Evolutionary conservation across 2,113 vertebrate genomes (phyloP), one percentile per base, ranked within the genome.

Genomic region (Colinus virginianus): DNA sequence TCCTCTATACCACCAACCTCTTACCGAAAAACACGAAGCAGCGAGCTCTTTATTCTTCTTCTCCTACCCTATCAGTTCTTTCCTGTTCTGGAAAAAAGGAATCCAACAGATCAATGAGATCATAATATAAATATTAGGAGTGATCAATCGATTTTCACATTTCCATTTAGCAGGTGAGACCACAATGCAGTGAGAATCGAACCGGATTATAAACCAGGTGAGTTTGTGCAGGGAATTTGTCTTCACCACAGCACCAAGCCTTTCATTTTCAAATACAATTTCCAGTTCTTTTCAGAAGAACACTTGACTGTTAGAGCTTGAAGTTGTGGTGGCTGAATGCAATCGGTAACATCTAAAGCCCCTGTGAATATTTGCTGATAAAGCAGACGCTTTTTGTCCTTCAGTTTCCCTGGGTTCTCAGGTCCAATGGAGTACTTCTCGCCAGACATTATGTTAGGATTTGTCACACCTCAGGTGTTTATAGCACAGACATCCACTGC

Each of bases 391-490:
- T 21, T 25, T 63, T 45, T 84, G 32, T 88, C 61, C 64, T 78
- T 88, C 78, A 46, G 61, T 51, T 75, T 84, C 66, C 48, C 46
- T 4, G 28, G 67, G 51, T 38, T 66, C 46, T 63, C 59, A 34
- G 61, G 34, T 34, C 46, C 46, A 84, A 84, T 66, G 59, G 83
- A 90, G n/a, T 36, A 78, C 61, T 72, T 90, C 63, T 82, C 7
- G 53, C 68, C 71, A 56, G 30, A 34, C 34, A 55, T 8, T 11
- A 15, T 16, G 40, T 53, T 46, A 75, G 58, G 48, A 84, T 89
- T 92, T 87, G 59, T 76, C 58, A 93, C 58, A 68, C 82, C 63
- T 76, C 40, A 69, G 82, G 25, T 53, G 40, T 69, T 87, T 87
- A 46, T 66, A 43, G 82, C 20, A 40, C 19, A 87, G 92, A 64